Percentiles rank a stretch among this genome's conserved stretches.
Conservation (phyloP, 1,140 invertebrate genomes). For the Drosophila sp. region DNA sequence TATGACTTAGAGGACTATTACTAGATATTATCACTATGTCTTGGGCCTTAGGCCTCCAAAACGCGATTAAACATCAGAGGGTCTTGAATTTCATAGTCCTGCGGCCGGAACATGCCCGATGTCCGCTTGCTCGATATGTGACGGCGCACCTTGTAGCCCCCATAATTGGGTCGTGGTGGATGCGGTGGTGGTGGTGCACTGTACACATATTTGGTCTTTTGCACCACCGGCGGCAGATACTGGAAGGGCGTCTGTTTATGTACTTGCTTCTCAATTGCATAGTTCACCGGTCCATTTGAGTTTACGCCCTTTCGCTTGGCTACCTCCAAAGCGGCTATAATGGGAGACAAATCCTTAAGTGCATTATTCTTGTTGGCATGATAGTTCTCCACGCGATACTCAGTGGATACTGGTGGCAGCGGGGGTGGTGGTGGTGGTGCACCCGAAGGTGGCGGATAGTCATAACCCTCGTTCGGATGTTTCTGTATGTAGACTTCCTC, state of each 20-base stretch:
- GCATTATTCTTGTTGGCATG: conserved; percentile 69
- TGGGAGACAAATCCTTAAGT: conserved; percentile 71
- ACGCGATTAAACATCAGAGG: conserved; percentile 76
- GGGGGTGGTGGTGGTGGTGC: conserved; percentile 13
- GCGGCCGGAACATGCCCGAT: conserved; percentile 46
- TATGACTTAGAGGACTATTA: conserved; percentile 71
- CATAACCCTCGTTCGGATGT: conserved; percentile 79
- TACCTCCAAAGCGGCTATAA: conserved; percentile 78
- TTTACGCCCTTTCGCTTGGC: conserved; percentile 60
- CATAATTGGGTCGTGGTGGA: conserved; percentile 35
- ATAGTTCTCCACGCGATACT: conserved; percentile 69
- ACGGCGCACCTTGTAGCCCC: conserved; percentile 74
- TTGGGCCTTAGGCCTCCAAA: conserved; percentile 55
- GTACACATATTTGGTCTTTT: conserved; percentile 75
- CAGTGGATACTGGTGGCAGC: conserved; percentile 20
- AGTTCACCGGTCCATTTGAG: conserved; percentile 46
- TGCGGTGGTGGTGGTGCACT: conserved; percentile 47
- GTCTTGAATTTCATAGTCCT: conserved; percentile 75
- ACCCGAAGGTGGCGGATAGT: conserved; percentile 53
- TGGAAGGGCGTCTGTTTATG: conserved; percentile 65
- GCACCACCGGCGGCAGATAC: conserved; percentile 70
- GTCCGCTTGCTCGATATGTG: conserved; percentile 38
- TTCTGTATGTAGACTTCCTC: conserved; percentile 77
- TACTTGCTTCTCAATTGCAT: conserved; percentile 75
- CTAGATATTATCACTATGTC: conserved; percentile 34